Percentiles rank a stretch among this genome's conserved stretches.
These are phyloP conservation scores for Amaurobius ferox DNA, from an alignment of 2,888 invertebrate species.

Conservation along the genomic window DNA sequence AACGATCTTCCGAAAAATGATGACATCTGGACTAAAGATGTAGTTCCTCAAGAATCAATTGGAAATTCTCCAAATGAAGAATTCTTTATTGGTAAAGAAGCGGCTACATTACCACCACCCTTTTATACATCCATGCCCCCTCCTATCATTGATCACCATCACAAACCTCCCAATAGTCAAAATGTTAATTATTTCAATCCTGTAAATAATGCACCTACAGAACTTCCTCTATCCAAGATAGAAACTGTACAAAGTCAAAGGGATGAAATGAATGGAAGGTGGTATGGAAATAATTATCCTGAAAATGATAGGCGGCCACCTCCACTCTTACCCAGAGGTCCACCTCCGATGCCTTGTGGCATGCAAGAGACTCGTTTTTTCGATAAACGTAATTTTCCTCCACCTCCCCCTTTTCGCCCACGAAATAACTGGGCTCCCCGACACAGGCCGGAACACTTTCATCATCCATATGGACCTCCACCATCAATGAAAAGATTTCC, in stretches of 20 bases:
- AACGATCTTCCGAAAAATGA: neutral
- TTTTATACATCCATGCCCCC: constrained; percentile 33
- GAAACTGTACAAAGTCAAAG: constrained; percentile 66
- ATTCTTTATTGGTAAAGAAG: constrained; percentile 42
- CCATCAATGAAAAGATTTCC: constrained; percentile 44
- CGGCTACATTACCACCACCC: neutral
- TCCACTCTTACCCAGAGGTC: neutral
- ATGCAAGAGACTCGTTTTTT: constrained; percentile 15
- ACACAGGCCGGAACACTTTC: constrained; percentile 15
- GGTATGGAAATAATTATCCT: constrained; percentile 50
- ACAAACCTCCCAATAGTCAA: constrained; percentile 42
- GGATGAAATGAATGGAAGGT: constrained; percentile 32
- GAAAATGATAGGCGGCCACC: constrained; percentile 24
- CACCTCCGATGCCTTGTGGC: constrained; percentile 2
- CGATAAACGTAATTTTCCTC: constrained; percentile 21
- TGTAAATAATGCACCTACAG: neutral
- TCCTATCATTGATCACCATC: neutral
- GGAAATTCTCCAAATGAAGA: constrained; percentile 56
- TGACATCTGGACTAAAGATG: constrained; percentile 1
- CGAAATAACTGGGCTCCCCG: constrained; percentile 44
- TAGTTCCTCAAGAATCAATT: neutral
- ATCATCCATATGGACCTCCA: constrained; percentile 35
- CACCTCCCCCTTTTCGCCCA: constrained; percentile 28
- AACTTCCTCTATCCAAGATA: constrained; percentile 44
- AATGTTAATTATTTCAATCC: constrained; percentile 2